Conservation (phyloP, 2,888 invertebrate species). For the Chesias legatella region DNA sequence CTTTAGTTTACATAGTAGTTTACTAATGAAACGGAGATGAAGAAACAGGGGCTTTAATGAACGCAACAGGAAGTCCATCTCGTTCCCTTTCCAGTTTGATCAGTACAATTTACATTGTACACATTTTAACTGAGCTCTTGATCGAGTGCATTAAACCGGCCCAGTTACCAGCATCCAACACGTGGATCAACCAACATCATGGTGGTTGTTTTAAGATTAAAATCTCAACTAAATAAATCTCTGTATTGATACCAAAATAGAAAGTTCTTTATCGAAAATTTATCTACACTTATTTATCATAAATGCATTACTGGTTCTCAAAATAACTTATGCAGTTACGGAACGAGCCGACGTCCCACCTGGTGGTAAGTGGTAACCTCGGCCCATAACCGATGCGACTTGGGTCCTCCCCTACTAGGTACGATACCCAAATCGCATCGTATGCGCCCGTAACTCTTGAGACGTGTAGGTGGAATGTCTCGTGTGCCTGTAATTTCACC, state of each 20-base stretch:
- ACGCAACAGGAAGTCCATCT: slow-evolving; percentile 24
- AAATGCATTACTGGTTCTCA: too few relatives aligned
- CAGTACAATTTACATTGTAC: slow-evolving; percentile 46
- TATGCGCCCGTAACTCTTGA: too few relatives aligned
- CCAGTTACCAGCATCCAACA: slow-evolving; percentile 53
- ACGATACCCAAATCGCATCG: too few relatives aligned
- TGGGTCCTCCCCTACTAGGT: too few relatives aligned
- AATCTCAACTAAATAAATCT: slow-evolving; percentile 25
- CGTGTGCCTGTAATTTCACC: too few relatives aligned
- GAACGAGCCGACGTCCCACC: too few relatives aligned
- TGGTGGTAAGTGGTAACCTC: too few relatives aligned
- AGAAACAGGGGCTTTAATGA: slow-evolving; percentile 18
- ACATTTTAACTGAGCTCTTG: slow-evolving; percentile 54
- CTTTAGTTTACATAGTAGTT: neutral
- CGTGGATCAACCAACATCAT: slow-evolving; percentile 53
- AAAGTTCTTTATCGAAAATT: too few relatives aligned
- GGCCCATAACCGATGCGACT: too few relatives aligned
- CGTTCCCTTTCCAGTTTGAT: slow-evolving; percentile 21
- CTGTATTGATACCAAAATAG: slow-evolving; percentile 15
- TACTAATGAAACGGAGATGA: slow-evolving; percentile 11
- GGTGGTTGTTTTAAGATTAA: slow-evolving; percentile 31
- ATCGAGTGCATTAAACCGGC: slow-evolving; percentile 59
- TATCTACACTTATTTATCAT: too few relatives aligned
- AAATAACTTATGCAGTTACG: too few relatives aligned
- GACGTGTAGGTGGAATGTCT: too few relatives aligned